Percentiles rank a stretch among this genome's conserved stretches.
phyloP scores from a whole-genome alignment of 2,797 vertebrate genomes.

The Microchirus variegatus region DNA sequence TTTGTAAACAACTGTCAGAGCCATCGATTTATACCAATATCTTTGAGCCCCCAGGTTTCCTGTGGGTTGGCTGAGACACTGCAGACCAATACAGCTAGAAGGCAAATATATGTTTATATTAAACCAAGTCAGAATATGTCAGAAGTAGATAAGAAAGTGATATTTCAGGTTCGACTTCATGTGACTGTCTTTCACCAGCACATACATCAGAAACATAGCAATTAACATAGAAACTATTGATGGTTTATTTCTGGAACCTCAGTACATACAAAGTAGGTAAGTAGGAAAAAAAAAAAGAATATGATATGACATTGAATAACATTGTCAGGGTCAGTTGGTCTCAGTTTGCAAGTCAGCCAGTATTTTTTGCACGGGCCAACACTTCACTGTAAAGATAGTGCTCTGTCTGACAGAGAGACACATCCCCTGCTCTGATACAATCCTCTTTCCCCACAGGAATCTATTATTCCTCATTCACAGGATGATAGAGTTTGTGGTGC shows the following conservation, averaged over 20 bases:
- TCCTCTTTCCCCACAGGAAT: slow-evolving; percentile 72
- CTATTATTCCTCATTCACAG: slow-evolving; percentile 85
- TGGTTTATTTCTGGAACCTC: slow-evolving; percentile 2
- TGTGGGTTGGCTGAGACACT: slow-evolving; percentile 62
- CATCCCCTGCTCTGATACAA: slow-evolving; percentile 18
- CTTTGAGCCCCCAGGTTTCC: slow-evolving; percentile 35
- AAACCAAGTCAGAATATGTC: slow-evolving; percentile 39
- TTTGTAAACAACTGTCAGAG: slow-evolving; percentile 10
- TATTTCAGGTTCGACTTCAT: slow-evolving; percentile 24
- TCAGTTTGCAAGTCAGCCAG: slow-evolving; percentile 6
- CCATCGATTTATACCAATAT: slow-evolving; percentile 21
- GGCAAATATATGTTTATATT: slow-evolving; percentile 46
- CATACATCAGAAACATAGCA: slow-evolving; percentile 16
- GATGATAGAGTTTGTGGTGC: slow-evolving; percentile 89
- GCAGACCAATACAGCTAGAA: slow-evolving; percentile 71
- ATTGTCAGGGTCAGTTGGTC: neutral
- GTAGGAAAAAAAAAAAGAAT: neutral
- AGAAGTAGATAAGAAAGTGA: slow-evolving; percentile 24
- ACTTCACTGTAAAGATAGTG: slow-evolving; percentile 22
- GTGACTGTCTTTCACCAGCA: neutral
- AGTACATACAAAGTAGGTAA: too few relatives aligned
- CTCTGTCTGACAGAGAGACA: slow-evolving; percentile 8
- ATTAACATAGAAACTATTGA: neutral
- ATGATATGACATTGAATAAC: slow-evolving; percentile 1
- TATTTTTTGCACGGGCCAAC: slow-evolving; percentile 20